Percentiles rank a stretch among this genome's conserved stretches.
Conservation (phyloP, 2,888 invertebrate genomes). For the Limnephilus auricula region DNA sequence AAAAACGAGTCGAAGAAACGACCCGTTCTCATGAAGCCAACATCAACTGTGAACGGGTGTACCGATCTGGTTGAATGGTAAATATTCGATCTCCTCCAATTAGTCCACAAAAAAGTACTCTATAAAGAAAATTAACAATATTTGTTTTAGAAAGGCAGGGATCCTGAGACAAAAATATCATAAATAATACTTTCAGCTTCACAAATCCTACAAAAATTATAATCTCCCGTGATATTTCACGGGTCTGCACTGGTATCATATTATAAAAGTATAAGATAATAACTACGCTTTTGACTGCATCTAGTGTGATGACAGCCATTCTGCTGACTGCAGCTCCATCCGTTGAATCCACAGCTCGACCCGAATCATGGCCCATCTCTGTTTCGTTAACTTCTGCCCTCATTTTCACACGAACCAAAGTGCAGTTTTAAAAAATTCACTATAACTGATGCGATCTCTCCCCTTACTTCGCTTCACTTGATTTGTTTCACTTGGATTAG, state of each 20-base stretch:
- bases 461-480: neutral
- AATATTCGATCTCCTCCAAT: no score
- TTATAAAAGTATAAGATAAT: neutral
- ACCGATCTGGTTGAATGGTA: no score
- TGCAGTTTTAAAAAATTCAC: neutral
- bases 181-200: no score
- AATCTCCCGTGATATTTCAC: no score
- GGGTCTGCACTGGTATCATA: neutral
- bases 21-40: no score
- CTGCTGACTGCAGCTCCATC: slow-evolving; percentile 59
- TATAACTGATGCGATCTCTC: neutral
- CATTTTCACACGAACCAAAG: neutral
- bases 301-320: slow-evolving; percentile 58
- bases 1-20: no score
- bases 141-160: no score
- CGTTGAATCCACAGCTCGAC: neutral
- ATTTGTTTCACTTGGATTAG: neutral
- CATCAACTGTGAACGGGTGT: no score
- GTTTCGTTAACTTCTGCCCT: neutral
- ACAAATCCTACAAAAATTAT: no score
- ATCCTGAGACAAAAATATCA: no score
- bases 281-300: slow-evolving; percentile 60
- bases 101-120: no score
- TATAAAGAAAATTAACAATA: no score
- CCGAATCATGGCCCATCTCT: neutral